These are phyloP conservation scores for Centruroides sculpturatus DNA, from an alignment of 1,140 invertebrate genomes.

Conservation along the genomic window DNA sequence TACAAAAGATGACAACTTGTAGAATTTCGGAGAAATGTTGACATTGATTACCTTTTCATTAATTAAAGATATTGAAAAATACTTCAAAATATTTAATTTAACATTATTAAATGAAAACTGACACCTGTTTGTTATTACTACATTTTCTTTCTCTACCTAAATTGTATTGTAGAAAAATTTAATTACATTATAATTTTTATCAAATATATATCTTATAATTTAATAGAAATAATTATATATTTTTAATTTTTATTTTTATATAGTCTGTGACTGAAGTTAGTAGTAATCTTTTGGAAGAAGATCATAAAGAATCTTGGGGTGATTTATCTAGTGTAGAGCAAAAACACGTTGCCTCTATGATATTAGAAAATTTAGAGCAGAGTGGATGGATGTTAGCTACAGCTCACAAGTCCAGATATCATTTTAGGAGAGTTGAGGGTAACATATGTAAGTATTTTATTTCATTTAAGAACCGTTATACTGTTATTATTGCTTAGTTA, in stretches of 20 bases:
- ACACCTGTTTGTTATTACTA: no score
- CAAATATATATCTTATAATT: background rate
- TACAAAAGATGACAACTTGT: no score
- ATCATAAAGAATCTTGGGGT: slow-evolving; percentile 71
- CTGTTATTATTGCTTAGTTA: no score
- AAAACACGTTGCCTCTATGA: slow-evolving; percentile 64
- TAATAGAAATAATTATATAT: background rate
- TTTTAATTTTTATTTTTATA: slow-evolving; percentile 2
- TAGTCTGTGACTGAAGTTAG: slow-evolving; percentile 68
- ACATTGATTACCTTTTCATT: no score
- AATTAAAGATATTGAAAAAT: no score
- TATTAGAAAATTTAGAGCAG: slow-evolving; percentile 75
- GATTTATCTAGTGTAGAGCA: slow-evolving; percentile 48
- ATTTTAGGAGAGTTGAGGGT: slow-evolving; percentile 57
- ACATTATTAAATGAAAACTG: no score
- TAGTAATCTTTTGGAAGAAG: slow-evolving; percentile 71
- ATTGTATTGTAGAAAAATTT: no score
- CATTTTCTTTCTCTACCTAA: no score
- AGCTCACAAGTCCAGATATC: slow-evolving; percentile 64
- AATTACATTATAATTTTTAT: no score
- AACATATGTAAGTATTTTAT: slow-evolving; percentile 59
- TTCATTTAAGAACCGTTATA: no score
- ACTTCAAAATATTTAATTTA: no score
- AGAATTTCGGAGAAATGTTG: no score
- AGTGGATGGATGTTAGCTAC: slow-evolving; percentile 81